A percentile compares a stretch with the other conserved stretches of the same genome.
Evolutionary conservation across 2,888 invertebrate species (phyloP).

Genomic region (Cylindroiulus punctatus): DNA sequence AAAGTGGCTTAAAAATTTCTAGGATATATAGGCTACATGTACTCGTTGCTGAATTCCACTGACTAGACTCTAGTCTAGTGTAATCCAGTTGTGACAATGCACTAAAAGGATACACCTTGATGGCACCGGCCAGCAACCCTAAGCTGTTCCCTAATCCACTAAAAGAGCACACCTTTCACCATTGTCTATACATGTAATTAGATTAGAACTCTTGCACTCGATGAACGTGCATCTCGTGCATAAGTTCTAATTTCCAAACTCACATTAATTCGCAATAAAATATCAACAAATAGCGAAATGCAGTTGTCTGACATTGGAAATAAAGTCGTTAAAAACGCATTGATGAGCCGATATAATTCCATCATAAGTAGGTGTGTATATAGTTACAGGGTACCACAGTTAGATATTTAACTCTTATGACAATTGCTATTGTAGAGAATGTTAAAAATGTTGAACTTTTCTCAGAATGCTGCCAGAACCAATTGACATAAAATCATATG

Average conservation of each 20-base stretch:
- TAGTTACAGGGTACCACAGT: too few relatives aligned
- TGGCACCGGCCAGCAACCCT: too few relatives aligned
- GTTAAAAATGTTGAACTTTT: not conserved
- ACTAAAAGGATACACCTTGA: too few relatives aligned
- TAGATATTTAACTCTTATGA: not conserved
- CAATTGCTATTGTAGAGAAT: not conserved
- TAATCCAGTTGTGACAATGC: too few relatives aligned
- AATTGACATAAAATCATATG: conserved; percentile 31
- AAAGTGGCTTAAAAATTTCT: too few relatives aligned
- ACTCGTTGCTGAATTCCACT: too few relatives aligned
- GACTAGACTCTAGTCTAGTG: too few relatives aligned
- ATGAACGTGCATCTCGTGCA: not conserved
- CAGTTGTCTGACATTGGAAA: conserved; percentile 36
- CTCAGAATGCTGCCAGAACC: not conserved
- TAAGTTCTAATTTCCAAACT: not conserved
- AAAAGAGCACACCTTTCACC: too few relatives aligned
- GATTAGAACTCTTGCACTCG: too few relatives aligned
- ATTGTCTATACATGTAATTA: too few relatives aligned
- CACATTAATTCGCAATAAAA: not conserved
- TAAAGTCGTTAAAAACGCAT: not conserved
- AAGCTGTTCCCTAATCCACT: too few relatives aligned
- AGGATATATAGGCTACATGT: too few relatives aligned
- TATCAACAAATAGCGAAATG: not conserved
- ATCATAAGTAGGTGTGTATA: not conserved
- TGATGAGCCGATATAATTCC: conserved; percentile 11